Base-by-base conservation (phyloP, 2,888 invertebrate species). In the Hyppa rectilinea region DNA sequence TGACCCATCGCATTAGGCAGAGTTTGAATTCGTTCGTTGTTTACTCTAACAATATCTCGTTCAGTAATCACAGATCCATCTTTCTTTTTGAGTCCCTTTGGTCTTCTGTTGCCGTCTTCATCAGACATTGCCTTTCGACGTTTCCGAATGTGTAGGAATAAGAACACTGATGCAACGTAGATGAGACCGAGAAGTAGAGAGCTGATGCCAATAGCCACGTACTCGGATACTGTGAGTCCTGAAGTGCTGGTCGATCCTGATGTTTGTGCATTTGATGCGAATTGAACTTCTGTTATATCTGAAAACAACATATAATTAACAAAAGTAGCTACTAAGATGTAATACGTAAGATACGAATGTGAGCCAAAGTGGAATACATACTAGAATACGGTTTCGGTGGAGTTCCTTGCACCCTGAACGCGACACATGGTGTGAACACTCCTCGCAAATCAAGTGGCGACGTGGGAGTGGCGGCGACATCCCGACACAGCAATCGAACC, bases 181-280 rank as follows among this genome's bases (percentile, higher is more conserved):
- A 98, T 97, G 43, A 98, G 96, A 0, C 98, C 98, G n/a, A 98
- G 95, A n/a, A 98, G 95, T 26, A 98, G 96, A 26, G 98, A 98
- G 85, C 98, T 98, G 58, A 98, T 96, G 40, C 98, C 98, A 71
- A 98, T 98, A 0, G 98, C 98, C 29, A 98, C 97, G 87, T 98
- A 98, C 93, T 98, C 98, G 14, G 97, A 96, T 20, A 97, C 96
- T 34, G 97, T 97, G 71, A 98, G 96, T 56, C 97, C 97, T 58
- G 96, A 96, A 40, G 96, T 94, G 14, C 93, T 93, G 56, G 95
- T 91, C n/a, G 95, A 91, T 74, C 96, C 94, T 0, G 96, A 96
- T 29, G 97, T 96, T 66, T 97, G 97, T 14, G 96, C 96, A 87
- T 97, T 97, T 12, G 97, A 96, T 70, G 97, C 96, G 89, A 98